phyloP scores from a whole-genome alignment of 2,797 vertebrate species.

The Vireo griseus region DNA sequence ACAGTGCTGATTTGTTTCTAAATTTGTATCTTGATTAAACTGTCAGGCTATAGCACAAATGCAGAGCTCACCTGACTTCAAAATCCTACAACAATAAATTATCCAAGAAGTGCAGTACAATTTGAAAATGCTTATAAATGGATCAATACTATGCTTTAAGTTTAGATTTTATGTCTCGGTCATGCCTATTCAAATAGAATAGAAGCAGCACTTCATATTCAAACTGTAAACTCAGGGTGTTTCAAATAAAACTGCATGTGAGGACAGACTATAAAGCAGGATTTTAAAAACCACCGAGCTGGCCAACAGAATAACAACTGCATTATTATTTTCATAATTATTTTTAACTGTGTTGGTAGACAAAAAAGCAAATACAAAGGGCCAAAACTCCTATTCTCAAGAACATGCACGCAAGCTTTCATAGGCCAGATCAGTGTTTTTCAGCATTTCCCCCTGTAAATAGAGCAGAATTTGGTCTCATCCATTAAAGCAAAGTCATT shows the following conservation, averaged over 20 bases:
- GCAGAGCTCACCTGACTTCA: constrained; percentile 24
- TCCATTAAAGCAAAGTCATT: accelerated
- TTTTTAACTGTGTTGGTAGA: neutral
- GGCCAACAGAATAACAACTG: neutral
- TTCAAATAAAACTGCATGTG: neutral
- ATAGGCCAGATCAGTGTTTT: neutral
- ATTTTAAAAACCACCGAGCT: neutral
- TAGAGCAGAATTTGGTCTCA: neutral
- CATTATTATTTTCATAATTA: neutral
- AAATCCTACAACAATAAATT: constrained; percentile 38
- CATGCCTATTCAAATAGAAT: neutral
- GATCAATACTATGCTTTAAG: neutral
- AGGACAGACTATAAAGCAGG: neutral
- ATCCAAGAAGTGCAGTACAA: neutral
- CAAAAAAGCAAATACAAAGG: neutral
- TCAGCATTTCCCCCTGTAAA: neutral
- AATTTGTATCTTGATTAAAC: constrained; percentile 67
- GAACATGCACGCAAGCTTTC: neutral
- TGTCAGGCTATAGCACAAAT: constrained; percentile 38
- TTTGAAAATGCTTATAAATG: neutral
- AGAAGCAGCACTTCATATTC: neutral
- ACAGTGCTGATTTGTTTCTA: constrained; percentile 64
- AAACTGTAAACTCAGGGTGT: neutral
- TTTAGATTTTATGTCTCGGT: neutral
- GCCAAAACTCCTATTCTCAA: neutral